These are phyloP conservation scores for Stegostoma tigrinum DNA, from an alignment of 2,113 vertebrate genomes.

Conservation along the genomic window DNA sequence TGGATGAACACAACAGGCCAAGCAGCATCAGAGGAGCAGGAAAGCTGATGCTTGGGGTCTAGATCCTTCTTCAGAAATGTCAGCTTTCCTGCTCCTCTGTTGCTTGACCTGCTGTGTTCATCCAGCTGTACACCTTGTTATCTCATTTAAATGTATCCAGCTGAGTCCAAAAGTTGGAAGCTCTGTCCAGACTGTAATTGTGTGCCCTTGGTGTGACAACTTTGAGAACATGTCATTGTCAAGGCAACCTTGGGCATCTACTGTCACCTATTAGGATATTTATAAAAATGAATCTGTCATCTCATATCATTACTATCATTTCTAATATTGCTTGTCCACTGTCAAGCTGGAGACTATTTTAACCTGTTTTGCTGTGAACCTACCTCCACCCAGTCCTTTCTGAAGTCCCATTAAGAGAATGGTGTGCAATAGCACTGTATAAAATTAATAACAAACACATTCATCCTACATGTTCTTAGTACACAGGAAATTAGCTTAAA, in stretches of 20 bases:
- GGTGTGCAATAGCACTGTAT: background rate
- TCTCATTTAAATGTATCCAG: background rate
- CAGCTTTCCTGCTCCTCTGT: no score
- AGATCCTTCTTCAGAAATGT: no score
- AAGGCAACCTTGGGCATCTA: background rate
- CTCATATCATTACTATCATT: background rate
- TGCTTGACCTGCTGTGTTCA: no score
- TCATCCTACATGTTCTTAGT: background rate
- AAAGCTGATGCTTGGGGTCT: no score
- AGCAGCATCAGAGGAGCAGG: no score
- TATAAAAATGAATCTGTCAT: background rate
- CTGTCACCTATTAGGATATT: background rate
- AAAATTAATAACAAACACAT: background rate
- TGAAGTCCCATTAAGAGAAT: background rate
- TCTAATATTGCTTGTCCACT: background rate
- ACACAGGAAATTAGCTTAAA: background rate
- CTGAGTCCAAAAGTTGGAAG: background rate
- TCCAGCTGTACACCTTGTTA: no score
- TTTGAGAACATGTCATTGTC: background rate
- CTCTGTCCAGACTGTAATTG: background rate
- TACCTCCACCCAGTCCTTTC: background rate
- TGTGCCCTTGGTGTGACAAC: background rate
- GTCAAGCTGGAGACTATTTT: background rate
- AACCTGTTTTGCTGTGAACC: background rate
- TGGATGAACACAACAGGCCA: no score